Base-by-base conservation (phyloP, 2,797 vertebrate genomes). In the Megaceryle alcyon region DNA sequence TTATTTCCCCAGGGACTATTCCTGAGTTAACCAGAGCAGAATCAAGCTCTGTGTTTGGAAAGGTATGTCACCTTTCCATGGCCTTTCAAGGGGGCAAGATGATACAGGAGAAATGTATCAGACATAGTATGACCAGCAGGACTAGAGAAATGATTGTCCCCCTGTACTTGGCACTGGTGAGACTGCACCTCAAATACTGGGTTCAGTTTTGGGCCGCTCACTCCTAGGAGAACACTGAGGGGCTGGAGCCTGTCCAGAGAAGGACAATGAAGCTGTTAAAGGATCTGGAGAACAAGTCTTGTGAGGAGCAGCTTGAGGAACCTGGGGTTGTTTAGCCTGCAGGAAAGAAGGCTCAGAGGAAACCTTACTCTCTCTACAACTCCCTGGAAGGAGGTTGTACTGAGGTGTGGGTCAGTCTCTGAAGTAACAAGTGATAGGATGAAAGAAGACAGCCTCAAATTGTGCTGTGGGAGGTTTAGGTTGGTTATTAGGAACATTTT, bases 51-150 rank as follows among this genome's bases (percentile, higher is more conserved):
- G 48, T 64, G 54, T 85, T 66, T 51, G 90, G 60, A 66, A 16
- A 5, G 25, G 4, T 49, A 63, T 89, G 57, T 86, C 46, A 84
- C 85, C 23, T 7, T 94, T 90, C 76, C 8, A 2, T 93, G 84
- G 82, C 31, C 82, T 97, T 96, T 86, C 93, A 93, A 9, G 4
- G 22, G 85, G 72, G 71, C 70, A 93, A 69, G 92, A 61, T 80
- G 91, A 63, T 80, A 65, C 10, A 69, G 81, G 44, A 66, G 43
- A 35, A 33, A 12, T 35, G 43, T 48, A 26, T 25, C 64, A 35
- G 64, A 46, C 11, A 25, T 17, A 65, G 64, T 26, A 15, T 48
- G 65, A 14, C 44, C 21, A 44, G 41, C 31, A 65, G 41, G 41
- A 65, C 21, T n/a, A 65, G 31, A 14, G 21, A 22, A n/a, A 14